These are phyloP conservation scores for Callionymus lyra DNA, from an alignment of 2,113 vertebrate genomes.

Conservation along the genomic window DNA sequence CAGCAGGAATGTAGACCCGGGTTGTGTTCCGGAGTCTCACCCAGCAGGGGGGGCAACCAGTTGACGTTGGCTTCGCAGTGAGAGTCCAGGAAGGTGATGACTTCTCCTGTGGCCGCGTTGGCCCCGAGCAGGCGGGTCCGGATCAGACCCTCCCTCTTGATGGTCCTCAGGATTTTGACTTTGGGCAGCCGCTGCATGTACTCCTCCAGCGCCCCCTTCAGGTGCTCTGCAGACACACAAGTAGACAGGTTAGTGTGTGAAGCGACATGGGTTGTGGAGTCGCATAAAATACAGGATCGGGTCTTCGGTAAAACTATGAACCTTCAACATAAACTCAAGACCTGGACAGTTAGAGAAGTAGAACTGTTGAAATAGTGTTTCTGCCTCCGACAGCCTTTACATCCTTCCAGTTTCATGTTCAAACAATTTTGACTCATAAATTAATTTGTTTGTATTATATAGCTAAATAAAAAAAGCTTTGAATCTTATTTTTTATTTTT, in stretches of 20 bases:
- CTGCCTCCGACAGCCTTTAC: no score
- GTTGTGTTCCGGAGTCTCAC: conserved; percentile 49
- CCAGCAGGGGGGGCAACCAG: conserved; percentile 91
- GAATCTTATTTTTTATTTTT: no score
- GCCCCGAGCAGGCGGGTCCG: conserved; percentile 89
- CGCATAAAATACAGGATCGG: no score
- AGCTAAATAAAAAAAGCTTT: no score
- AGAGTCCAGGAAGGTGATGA: conserved; percentile 95
- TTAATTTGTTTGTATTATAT: no score
- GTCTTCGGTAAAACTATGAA: no score
- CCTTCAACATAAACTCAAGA: no score
- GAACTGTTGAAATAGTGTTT: no score
- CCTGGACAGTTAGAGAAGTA: no score
- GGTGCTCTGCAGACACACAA: conserved; percentile 62
- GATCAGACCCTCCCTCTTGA: conserved; percentile 90
- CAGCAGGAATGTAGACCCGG: not conserved
- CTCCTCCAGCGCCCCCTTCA: conserved; percentile 84
- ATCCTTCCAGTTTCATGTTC: no score
- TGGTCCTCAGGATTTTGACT: conserved; percentile 85
- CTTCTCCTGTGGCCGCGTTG: conserved; percentile 75
- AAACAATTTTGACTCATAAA: no score
- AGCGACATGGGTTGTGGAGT: no score
- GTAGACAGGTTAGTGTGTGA: not conserved
- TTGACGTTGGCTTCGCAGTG: conserved; percentile 96
- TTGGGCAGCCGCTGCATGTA: conserved; percentile 85